phyloP scores from a whole-genome alignment of 2,888 invertebrate species.

The Aspidiotus destructor region DNA sequence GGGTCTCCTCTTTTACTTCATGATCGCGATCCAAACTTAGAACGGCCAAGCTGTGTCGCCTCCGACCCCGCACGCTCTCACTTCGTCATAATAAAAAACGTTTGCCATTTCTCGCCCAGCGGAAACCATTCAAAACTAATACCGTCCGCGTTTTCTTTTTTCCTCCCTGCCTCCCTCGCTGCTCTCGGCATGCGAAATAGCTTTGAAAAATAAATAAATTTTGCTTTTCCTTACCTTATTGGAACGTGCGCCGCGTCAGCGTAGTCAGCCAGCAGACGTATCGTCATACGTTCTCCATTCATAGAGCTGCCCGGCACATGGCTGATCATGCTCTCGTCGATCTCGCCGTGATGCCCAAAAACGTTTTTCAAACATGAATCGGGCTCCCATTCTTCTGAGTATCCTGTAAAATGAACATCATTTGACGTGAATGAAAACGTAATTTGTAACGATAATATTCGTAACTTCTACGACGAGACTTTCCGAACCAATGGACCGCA shows the following conservation, averaged over 20 bases:
- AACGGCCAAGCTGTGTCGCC: not conserved
- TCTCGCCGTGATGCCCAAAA: slow-evolving; percentile 7
- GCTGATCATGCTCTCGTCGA: slow-evolving; percentile 6
- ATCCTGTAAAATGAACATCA: slow-evolving; percentile 11
- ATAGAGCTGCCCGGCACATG: slow-evolving; percentile 7
- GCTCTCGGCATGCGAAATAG: too few relatives aligned
- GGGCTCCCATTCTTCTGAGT: slow-evolving; percentile 22
- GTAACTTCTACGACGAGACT: too few relatives aligned
- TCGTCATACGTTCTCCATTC: slow-evolving; percentile 17
- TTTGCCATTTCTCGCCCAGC: too few relatives aligned
- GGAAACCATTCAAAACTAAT: too few relatives aligned
- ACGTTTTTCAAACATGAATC: not conserved
- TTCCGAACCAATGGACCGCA: too few relatives aligned
- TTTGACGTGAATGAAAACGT: not conserved
- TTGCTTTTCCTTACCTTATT: slow-evolving; percentile 10
- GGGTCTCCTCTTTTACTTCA: not conserved
- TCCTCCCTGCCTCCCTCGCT: too few relatives aligned
- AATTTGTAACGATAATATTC: not conserved
- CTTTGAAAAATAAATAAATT: too few relatives aligned
- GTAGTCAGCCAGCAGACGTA: slow-evolving; percentile 18
- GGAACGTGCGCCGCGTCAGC: slow-evolving; percentile 9
- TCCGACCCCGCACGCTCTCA: too few relatives aligned
- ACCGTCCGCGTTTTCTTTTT: too few relatives aligned
- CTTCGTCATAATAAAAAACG: too few relatives aligned
- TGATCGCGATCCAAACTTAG: slow-evolving; percentile 1